A percentile compares a stretch with the other conserved stretches of the same genome.
phyloP scores from a whole-genome alignment of 2,113 vertebrate species.

The Speoplatyrhinus poulsoni region DNA sequence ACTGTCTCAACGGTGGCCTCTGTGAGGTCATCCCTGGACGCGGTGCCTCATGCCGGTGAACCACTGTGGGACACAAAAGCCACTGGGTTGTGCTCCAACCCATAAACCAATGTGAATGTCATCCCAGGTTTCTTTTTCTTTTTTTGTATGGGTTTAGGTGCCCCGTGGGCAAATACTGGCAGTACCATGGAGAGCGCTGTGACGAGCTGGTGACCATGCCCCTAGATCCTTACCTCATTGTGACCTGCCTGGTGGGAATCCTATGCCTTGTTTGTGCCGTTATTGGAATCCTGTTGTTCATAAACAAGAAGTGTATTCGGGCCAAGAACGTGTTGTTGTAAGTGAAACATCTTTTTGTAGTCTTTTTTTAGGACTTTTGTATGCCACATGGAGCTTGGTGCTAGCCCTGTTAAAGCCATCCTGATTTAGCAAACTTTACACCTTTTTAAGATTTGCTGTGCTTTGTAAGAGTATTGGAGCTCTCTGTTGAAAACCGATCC shows the following conservation, averaged over 20 bases:
- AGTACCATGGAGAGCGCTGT: constrained; percentile 79
- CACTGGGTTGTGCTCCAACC: too few species aligned
- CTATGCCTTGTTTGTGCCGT: constrained; percentile 77
- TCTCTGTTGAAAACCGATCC: too few species aligned
- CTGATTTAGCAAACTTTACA: too few species aligned
- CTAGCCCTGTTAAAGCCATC: too few species aligned
- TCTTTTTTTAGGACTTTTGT: neutral
- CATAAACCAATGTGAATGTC: too few species aligned
- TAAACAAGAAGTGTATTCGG: constrained; percentile 79
- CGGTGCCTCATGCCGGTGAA: constrained; percentile 87
- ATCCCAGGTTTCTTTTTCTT: neutral
- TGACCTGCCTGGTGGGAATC: constrained; percentile 73
- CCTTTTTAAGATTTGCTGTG: neutral
- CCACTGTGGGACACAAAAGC: neutral
- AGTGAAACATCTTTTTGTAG: constrained; percentile 48
- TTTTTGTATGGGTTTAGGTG: constrained; percentile 73
- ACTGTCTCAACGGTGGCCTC: constrained; percentile 79
- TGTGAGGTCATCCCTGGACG: constrained; percentile 82
- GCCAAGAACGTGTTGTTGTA: constrained; percentile 81
- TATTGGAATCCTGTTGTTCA: constrained; percentile 76
- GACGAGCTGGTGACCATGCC: constrained; percentile 78
- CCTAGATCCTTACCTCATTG: constrained; percentile 69
- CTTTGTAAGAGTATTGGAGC: constrained; percentile 6
- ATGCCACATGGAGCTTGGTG: too few species aligned
- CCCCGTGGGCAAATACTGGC: constrained; percentile 77